phyloP scores from a whole-genome alignment of 2,113 vertebrate genomes.

The Zosterops lateralis region DNA sequence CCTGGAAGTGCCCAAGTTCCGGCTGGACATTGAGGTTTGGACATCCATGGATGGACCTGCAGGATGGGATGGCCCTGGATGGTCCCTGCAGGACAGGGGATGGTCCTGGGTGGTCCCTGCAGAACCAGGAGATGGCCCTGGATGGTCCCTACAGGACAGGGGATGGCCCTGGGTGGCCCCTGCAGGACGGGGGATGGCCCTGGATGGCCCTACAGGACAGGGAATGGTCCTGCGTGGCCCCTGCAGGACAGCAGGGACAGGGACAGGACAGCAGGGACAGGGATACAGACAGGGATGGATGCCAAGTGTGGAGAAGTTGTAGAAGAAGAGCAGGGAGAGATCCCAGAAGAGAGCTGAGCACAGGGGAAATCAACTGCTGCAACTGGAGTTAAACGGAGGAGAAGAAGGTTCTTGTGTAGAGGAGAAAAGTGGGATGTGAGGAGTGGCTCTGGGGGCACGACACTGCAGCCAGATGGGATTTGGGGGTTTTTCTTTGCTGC shows the following conservation, averaged over 20 bases:
- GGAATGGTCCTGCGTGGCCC: neutral
- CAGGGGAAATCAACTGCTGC: neutral
- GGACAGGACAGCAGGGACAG: neutral
- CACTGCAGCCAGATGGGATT: accelerated
- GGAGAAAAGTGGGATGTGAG: accelerated
- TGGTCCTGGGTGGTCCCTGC: too few species aligned
- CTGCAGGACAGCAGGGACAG: neutral
- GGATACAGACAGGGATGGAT: too few species aligned
- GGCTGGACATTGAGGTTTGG: neutral
- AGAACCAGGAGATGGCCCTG: too few species aligned
- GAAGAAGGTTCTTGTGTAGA: accelerated
- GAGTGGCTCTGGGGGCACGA: too few species aligned
- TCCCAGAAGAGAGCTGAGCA: neutral
- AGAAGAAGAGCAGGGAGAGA: neutral
- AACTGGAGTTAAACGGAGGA: accelerated
- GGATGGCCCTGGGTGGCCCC: too few species aligned
- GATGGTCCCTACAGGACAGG: too few species aligned
- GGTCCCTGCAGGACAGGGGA: too few species aligned
- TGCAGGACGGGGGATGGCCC: too few species aligned
- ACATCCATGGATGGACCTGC: neutral
- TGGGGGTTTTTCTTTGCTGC: neutral
- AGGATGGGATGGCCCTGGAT: too few species aligned
- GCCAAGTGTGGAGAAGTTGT: accelerated
- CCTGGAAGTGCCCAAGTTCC: neutral
- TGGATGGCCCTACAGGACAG: too few species aligned